Evolutionary conservation across 2,888 invertebrate species (phyloP).

Genomic region (Polylopha cassiicola): DNA sequence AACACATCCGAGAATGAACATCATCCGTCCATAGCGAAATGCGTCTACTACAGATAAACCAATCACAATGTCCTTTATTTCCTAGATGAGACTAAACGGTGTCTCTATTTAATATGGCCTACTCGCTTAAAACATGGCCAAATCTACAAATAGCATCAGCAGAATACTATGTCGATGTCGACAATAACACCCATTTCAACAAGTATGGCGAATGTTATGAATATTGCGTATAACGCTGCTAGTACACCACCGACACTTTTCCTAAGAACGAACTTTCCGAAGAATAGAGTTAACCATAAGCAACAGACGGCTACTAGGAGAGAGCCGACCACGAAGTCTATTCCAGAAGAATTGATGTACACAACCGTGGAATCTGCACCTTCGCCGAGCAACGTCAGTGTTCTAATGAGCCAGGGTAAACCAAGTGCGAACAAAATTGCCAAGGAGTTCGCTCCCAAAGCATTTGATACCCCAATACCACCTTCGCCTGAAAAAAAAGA

Average conservation of each 20-base stretch:
- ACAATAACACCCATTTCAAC: slow-evolving; percentile 87
- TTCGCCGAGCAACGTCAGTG: slow-evolving; percentile 70
- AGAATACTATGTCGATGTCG: slow-evolving; percentile 32
- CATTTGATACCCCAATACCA: slow-evolving; percentile 91
- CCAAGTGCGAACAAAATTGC: slow-evolving; percentile 90
- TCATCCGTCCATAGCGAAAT: too few relatives aligned
- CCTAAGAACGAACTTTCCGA: slow-evolving; percentile 84
- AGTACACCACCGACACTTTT: slow-evolving; percentile 82
- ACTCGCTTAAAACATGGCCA: neutral
- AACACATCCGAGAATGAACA: too few relatives aligned
- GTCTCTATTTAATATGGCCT: neutral
- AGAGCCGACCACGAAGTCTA: slow-evolving; percentile 88
- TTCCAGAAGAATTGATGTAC: slow-evolving; percentile 85
- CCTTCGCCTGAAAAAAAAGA: slow-evolving; percentile 81
- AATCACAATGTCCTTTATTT: too few relatives aligned
- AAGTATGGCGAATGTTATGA: slow-evolving; percentile 85
- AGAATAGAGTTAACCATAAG: slow-evolving; percentile 81
- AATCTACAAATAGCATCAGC: neutral
- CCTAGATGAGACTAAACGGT: too few relatives aligned
- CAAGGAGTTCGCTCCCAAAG: slow-evolving; percentile 90
- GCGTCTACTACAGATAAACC: too few relatives aligned
- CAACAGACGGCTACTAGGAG: slow-evolving; percentile 84
- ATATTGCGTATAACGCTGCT: slow-evolving; percentile 80
- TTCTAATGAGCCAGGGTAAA: slow-evolving; percentile 90
- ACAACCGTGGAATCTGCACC: slow-evolving; percentile 73